Percentiles rank a stretch among this genome's conserved stretches.
These are phyloP conservation scores for Aphidius ervi DNA, from an alignment of 1,140 invertebrate genomes.

Conservation along the genomic window DNA sequence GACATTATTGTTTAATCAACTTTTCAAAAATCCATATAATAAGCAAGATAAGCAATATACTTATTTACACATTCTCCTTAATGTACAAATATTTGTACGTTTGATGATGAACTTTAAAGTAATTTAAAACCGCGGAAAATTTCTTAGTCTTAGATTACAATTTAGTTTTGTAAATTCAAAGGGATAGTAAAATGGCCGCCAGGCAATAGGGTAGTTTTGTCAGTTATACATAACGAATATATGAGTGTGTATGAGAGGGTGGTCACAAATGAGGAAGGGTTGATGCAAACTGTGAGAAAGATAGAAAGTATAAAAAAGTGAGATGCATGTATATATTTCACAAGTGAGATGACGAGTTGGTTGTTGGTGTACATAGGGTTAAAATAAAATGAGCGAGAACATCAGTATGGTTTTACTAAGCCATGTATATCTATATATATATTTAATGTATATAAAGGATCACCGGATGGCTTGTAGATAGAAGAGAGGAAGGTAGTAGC, in stretches of 20 bases:
- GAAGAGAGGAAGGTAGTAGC: conserved; percentile 44
- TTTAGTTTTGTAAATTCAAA: conserved; percentile 44
- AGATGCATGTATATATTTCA: conserved; percentile 11
- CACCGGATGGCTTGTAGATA: conserved; percentile 28
- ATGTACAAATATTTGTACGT: conserved; percentile 23
- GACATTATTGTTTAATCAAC: too few species aligned
- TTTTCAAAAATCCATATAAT: too few species aligned
- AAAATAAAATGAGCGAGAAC: background rate
- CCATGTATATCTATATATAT: too few species aligned
- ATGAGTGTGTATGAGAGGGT: conserved; percentile 33
- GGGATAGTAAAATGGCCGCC: conserved; percentile 53
- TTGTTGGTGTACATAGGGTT: background rate
- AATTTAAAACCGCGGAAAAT: conserved; percentile 29
- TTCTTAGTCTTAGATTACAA: conserved; percentile 49
- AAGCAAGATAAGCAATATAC: too few species aligned
- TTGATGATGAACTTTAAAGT: conserved; percentile 43
- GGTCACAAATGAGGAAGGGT: conserved; percentile 35
- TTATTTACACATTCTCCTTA: background rate
- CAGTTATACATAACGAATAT: conserved; percentile 23
- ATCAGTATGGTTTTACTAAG: conserved; percentile 1
- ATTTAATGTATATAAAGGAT: conserved; percentile 23
- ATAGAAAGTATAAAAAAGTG: conserved; percentile 20
- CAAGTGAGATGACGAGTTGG: conserved; percentile 10
- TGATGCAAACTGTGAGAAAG: conserved; percentile 30
- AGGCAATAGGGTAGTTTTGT: conserved; percentile 42